phyloP scores from a whole-genome alignment of 2,888 invertebrate genomes.

The Selenia dentaria region DNA sequence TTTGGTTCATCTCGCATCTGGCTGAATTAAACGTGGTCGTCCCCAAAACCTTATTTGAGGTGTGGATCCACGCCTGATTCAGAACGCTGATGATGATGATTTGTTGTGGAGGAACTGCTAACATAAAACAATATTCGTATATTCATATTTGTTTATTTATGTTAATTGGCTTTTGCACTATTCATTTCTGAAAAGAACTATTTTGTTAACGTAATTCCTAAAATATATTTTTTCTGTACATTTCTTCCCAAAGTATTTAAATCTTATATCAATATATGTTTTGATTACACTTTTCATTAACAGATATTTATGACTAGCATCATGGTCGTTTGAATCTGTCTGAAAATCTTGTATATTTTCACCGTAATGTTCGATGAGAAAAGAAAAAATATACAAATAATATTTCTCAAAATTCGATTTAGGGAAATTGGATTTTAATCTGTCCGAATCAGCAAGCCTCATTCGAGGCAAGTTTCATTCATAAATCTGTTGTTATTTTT shows the following conservation, averaged over 20 bases:
- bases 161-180: neutral
- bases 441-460: no score
- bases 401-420: no score
- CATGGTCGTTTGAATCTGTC: no score
- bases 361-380: no score
- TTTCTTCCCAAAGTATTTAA: no score
- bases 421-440: no score
- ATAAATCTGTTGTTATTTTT: no score
- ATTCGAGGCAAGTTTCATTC: no score
- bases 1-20: neutral
- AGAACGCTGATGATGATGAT: neutral
- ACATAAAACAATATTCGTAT: neutral
- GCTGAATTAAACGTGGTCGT: neutral
- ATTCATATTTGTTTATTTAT: neutral
- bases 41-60: neutral
- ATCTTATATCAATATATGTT: no score
- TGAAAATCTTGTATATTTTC: no score
- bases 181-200: neutral
- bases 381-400: no score
- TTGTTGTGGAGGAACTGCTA: neutral
- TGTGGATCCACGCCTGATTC: neutral
- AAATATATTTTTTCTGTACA: slow-evolving; percentile 18
- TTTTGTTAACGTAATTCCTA: neutral
- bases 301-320: no score
- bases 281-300: neutral